phyloP scores from a whole-genome alignment of 2,797 vertebrate species.

The Euphonia xanthogaster region DNA sequence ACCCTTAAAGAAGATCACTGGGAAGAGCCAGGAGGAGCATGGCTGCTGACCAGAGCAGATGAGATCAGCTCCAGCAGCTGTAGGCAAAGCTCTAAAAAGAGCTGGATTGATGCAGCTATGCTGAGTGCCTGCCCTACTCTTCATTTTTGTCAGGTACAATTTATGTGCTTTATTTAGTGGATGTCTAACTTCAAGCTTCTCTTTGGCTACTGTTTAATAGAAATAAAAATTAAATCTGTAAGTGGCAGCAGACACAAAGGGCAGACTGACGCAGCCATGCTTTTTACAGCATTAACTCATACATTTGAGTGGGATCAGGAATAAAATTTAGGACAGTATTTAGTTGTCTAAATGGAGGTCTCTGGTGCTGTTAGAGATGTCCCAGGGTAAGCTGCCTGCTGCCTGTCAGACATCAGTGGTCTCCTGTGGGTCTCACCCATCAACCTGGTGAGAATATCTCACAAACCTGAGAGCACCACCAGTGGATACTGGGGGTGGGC shows the following conservation, averaged over 20 bases:
- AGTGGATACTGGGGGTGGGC: not conserved
- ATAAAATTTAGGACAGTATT: not conserved
- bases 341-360: not conserved
- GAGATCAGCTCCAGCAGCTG: not conserved
- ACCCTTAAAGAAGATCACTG: not conserved
- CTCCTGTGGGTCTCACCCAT: not conserved
- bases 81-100: not conserved
- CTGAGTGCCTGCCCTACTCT: not conserved
- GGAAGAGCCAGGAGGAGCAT: not conserved
- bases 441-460: not conserved
- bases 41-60: not conserved
- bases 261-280: not conserved
- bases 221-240: not conserved
- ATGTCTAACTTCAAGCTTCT: not conserved
- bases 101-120: not conserved
- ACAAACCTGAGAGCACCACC: not conserved
- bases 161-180: not conserved
- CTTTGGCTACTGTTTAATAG: not conserved
- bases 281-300: not conserved
- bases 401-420: not conserved
- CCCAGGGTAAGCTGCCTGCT: not conserved
- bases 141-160: not conserved
- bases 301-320: not conserved
- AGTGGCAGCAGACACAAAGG: not conserved
- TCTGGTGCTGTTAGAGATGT: not conserved